Base-by-base conservation (phyloP, 2,113 vertebrate species). In the Microcebus jonahi region DNA sequence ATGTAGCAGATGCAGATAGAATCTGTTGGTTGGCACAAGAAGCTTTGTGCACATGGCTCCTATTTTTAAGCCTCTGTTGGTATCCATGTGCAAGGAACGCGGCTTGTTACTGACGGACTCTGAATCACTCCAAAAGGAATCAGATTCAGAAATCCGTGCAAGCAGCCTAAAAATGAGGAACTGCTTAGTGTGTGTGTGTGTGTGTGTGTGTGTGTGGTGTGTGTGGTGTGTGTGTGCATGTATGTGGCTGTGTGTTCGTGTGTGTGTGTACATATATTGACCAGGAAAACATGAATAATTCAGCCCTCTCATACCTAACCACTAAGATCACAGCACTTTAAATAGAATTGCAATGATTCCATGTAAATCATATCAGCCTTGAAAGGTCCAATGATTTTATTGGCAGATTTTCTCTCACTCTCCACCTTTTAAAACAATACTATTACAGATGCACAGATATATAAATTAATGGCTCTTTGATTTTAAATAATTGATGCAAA, bases 1-100 rank as follows among this genome's bases (percentile, higher is more conserved):
- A 98, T 98, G 98, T 98, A 98, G 98, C 98, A 98, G 98, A 98
- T 99, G 98, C 97, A 98, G 98, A 98, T 98, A 98, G 98, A 98
- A 98, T 98, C 98, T 98, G 98, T 97, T 98, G 98, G 98, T 97
- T 98, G 98, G 98, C 98, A 98, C 97, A 97, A 97, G 98, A 82
- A 71, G 97, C 96, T 97, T 96, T 97, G 96, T 96, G 98, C 98
- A 98, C 98, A 98, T 98, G 98, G 98, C 97, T 98, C 98, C 97
- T 97, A 98, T 98, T 98, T 98, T 97, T 98, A 97, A 98, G 97
- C 94, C 97, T 98, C 98, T 98, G 97, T 98, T 98, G 98, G 97
- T 91, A 96, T 95, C 97, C 97, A 96, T 98, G 98, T 97, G 95
- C 97, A 98, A 96, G 98, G 98, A 97, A 97, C 97, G 98, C 63